phyloP scores from a whole-genome alignment of 2,113 vertebrate genomes.

The Ammodytes dubius region DNA sequence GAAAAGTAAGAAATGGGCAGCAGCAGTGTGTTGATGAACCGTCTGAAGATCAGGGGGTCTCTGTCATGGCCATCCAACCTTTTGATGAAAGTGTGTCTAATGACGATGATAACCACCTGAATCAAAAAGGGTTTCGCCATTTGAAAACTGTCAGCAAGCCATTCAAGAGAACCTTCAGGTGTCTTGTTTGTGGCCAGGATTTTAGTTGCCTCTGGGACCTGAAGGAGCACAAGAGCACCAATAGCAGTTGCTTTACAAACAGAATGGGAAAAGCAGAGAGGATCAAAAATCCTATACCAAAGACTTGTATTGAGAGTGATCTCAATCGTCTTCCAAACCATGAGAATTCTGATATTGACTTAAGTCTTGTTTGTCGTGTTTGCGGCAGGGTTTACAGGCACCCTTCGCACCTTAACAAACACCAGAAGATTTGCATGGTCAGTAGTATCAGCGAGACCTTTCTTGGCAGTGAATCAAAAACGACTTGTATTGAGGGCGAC shows the following conservation, averaged over 20 bases:
- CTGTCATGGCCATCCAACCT: conserved; percentile 37
- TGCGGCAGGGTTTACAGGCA: conserved; percentile 41
- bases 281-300: background rate
- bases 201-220: conserved; percentile 27
- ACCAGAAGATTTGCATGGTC: conserved; percentile 43
- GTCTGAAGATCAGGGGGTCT: conserved; percentile 27
- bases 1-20: background rate
- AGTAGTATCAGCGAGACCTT: background rate
- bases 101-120: background rate
- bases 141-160: conserved; percentile 10
- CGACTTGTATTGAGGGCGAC: too few relatives aligned
- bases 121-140: background rate
- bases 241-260: background rate
- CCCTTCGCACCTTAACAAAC: conserved; percentile 34
- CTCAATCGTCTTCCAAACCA: background rate
- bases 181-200: conserved; percentile 24
- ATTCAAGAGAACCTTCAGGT: conserved; percentile 23
- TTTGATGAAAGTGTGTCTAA: conserved; percentile 40
- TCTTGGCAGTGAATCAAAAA: too few relatives aligned
- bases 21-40: background rate
- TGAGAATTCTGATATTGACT: conserved; percentile 2
- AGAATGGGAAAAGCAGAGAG: background rate
- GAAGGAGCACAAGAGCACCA: conserved; percentile 24
- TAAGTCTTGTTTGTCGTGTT: conserved; percentile 6
- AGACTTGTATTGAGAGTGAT: conserved; percentile 1